Percentiles rank a stretch among this genome's conserved stretches.
These are phyloP conservation scores for Parapristionchus giblindavisi DNA, from an alignment of 2,888 invertebrate genomes.

Conservation along the genomic window DNA sequence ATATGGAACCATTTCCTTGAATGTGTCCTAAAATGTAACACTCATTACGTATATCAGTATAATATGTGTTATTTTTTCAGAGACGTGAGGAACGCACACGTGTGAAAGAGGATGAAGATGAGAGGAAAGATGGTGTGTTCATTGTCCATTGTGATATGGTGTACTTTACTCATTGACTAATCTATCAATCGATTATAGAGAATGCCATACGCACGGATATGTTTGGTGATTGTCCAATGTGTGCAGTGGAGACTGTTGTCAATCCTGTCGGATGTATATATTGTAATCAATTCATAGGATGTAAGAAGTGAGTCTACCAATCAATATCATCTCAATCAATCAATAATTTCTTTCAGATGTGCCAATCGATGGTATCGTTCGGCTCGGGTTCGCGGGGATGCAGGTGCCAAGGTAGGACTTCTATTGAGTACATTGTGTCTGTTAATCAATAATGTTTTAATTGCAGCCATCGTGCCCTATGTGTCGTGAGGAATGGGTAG, in stretches of 20 bases:
- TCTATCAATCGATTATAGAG: neutral
- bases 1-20: no score
- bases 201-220: conserved; percentile 3
- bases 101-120: conserved; percentile 6
- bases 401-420: neutral
- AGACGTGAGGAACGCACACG: conserved; percentile 2
- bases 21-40: no score
- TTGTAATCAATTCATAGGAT: conserved; percentile 8
- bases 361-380: conserved; percentile 20
- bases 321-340: neutral
- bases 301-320: neutral
- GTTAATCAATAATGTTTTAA: neutral
- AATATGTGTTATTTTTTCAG: neutral
- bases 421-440: neutral
- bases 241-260: neutral
- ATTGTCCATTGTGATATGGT: neutral
- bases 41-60: no score
- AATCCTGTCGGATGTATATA: conserved; percentile 6
- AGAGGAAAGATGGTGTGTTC: conserved; percentile 20
- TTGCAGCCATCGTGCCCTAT: conserved; percentile 6
- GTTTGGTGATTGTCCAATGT: conserved; percentile 21
- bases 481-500: conserved; percentile 9
- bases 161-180: neutral
- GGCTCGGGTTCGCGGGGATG: no score
- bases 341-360: neutral